A percentile compares a stretch with the other conserved stretches of the same genome.
phyloP scores from a whole-genome alignment of 2,888 invertebrate genomes.

The Mythimna vitellina region DNA sequence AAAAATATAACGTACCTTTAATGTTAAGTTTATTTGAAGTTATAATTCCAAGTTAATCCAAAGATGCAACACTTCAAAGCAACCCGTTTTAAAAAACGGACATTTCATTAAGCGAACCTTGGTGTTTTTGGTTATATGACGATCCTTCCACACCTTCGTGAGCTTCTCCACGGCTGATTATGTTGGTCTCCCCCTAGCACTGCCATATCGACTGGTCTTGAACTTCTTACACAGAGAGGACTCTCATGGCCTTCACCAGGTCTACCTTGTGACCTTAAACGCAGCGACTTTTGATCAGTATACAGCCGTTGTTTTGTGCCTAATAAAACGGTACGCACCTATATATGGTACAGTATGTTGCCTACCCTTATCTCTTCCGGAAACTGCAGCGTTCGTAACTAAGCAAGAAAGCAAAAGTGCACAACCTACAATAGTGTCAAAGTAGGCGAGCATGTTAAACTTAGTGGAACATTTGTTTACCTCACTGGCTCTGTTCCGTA shows the following conservation, averaged over 20 bases:
- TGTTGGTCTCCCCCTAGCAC: neutral
- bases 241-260: neutral
- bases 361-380: neutral
- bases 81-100: too few relatives aligned
- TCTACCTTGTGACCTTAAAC: neutral
- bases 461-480: slow-evolving; percentile 80
- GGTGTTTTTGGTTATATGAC: too few relatives aligned
- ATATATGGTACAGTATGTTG: too few relatives aligned
- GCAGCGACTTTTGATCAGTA: neutral
- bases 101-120: too few relatives aligned
- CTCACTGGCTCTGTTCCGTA: slow-evolving; percentile 72
- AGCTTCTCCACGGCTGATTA: too few relatives aligned
- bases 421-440: slow-evolving; percentile 31
- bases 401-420: slow-evolving; percentile 32
- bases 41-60: too few relatives aligned
- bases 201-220: neutral
- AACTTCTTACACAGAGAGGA: neutral
- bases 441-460: slow-evolving; percentile 69
- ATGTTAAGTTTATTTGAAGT: too few relatives aligned
- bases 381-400: neutral
- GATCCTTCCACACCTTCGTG: too few relatives aligned
- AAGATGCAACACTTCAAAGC: too few relatives aligned
- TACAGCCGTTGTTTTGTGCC: too few relatives aligned
- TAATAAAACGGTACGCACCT: too few relatives aligned
- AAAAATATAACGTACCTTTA: too few relatives aligned